These are phyloP conservation scores for Matsumyia berberina DNA, from an alignment of 2,888 invertebrate genomes.

Conservation along the genomic window DNA sequence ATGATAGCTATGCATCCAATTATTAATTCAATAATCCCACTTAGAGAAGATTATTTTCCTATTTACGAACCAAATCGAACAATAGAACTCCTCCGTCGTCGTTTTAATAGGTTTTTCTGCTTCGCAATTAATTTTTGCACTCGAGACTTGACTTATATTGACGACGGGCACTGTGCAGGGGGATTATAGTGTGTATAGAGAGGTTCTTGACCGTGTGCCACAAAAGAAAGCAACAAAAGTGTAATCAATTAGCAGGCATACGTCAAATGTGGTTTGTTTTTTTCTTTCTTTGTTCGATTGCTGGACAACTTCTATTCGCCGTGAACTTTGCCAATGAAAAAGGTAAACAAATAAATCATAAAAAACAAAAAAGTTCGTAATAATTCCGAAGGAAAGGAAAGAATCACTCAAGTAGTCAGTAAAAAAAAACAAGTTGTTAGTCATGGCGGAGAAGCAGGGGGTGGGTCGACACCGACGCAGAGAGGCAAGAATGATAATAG, in stretches of 20 bases:
- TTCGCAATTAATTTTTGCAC: slow-evolving; percentile 46
- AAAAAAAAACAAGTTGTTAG: slow-evolving; percentile 23
- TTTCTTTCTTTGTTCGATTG: neutral
- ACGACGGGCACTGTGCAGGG: neutral
- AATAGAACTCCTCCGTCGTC: slow-evolving; percentile 17
- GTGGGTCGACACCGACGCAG: no score
- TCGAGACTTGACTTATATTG: slow-evolving; percentile 29
- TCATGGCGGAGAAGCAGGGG: neutral
- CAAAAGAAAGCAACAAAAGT: neutral
- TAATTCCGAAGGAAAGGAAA: neutral
- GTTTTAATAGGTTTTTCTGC: slow-evolving; percentile 17
- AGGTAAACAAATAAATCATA: slow-evolving; percentile 61
- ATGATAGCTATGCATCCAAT: slow-evolving; percentile 6
- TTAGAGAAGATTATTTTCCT: slow-evolving; percentile 5
- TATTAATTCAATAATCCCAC: slow-evolving; percentile 29
- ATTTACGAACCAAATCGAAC: neutral
- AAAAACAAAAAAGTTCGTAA: neutral
- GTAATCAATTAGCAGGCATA: slow-evolving; percentile 39
- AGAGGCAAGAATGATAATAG: no score
- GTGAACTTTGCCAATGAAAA: slow-evolving; percentile 59
- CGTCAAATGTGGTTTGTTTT: slow-evolving; percentile 51
- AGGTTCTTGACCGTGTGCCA: slow-evolving; percentile 52
- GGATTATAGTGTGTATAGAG: no score
- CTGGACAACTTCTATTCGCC: slow-evolving; percentile 17
- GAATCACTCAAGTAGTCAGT: neutral